Evolutionary conservation across 2,797 vertebrate genomes (phyloP).

Genomic region (Girardinus metallicus): DNA sequence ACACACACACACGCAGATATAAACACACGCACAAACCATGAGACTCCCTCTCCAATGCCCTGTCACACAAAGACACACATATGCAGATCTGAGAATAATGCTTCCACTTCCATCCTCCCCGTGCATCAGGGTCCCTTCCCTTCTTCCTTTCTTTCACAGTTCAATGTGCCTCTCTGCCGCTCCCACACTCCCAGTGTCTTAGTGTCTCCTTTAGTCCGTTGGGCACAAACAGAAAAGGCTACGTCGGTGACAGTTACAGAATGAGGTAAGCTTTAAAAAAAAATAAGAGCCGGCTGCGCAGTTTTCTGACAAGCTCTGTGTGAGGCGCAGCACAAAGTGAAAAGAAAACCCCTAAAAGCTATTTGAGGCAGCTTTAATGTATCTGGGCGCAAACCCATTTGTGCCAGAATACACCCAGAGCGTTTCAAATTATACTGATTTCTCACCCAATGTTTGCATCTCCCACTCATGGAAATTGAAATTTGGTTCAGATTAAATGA

Average conservation of each 20-base stretch:
- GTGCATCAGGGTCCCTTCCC: conserved; percentile 67
- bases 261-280: conserved; percentile 77
- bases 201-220: conserved; percentile 71
- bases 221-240: conserved; percentile 73
- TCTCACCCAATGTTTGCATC: conserved; percentile 81
- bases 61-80: conserved; percentile 78
- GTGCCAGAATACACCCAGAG: conserved; percentile 79
- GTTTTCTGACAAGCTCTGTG: conserved; percentile 78
- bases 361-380: conserved; percentile 76
- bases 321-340: conserved; percentile 71
- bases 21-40: conserved; percentile 60
- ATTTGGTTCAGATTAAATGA: conserved; percentile 81
- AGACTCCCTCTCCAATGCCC: conserved; percentile 68
- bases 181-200: conserved; percentile 72
- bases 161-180: conserved; percentile 61
- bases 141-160: conserved; percentile 60
- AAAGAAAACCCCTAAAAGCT: conserved; percentile 75
- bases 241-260: conserved; percentile 71
- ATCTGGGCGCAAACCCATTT: conserved; percentile 79
- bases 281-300: conserved; percentile 70
- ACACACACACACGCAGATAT: conserved; percentile 42
- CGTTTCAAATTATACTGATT: conserved; percentile 80
- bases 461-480: conserved; percentile 82
- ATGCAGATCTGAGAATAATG: conserved; percentile 80
- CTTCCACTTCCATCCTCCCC: conserved; percentile 74